Evolutionary conservation across 53 echinoderm and acorn worm genomes (phyloP), one percentile per base, ranked within the genome.

Genomic region (Henricia sp.): DNA sequence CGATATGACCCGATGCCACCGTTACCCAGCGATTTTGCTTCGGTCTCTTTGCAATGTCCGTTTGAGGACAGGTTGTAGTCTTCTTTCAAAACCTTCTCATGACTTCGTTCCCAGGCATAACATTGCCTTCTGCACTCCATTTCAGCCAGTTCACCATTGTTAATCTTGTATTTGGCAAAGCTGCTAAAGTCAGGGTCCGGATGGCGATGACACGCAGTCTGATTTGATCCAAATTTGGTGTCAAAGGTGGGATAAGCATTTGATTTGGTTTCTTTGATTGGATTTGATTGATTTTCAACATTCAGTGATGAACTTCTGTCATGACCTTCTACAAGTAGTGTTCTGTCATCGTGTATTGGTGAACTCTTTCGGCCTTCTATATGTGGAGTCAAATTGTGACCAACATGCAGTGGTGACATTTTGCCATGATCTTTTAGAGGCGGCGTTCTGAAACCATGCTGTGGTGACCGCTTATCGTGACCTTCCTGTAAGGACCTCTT

Each of bases 261-360:
- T 32, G 33, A 33, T 11, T n/a, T n/a, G n/a, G n/a, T 27, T 27
- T 26, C 66, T 35, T 17, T n/a, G n/a, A n/a, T 37, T 36, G 67
- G 9, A 39, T 3, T 38, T 20, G 20, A 37, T 38, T 20, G 20
- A 37, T 38, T 21, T 6, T 24, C 32, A 13, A 2, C 34, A 19
- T 0, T 9, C n/a, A 67, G n/a, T 28, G 40, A 40, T n/a, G 67
- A 67, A n/a, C 67, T 67, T 30, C 67, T 67, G 24, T 13, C 62
- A 32, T 29, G 32, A 33, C 1, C 33, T 60, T 38, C 38, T 21
- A 13, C 67, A 3, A 29, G 70, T 46, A 29, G 20, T 28, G 70
- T 44, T 1, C 67, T 67, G 13, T 46, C 48, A 9, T n/a, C 23
- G 55, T 55, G n/a, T n/a, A 4, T 24, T 55, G 55, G 4, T 6